phyloP scores from a whole-genome alignment of 2,113 vertebrate genomes.

The Rhea americana region DNA sequence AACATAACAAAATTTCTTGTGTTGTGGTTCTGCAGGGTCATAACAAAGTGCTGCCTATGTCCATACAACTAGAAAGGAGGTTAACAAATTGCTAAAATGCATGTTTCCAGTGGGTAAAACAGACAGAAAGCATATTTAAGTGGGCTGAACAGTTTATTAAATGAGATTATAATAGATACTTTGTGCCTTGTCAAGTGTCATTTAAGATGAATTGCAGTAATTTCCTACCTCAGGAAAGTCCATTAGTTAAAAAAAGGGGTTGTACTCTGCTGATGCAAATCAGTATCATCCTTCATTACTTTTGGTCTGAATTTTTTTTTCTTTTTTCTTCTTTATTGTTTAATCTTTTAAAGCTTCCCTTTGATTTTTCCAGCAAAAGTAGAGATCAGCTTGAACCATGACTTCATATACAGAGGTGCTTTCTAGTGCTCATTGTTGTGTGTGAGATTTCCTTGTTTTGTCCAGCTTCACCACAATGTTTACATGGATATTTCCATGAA shows the following conservation, averaged over 20 bases:
- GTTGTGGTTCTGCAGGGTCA: background rate
- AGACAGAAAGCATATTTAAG: background rate
- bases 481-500: background rate
- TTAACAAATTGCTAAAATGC: constrained; percentile 24
- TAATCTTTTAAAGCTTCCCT: background rate
- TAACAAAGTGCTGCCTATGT: background rate
- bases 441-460: background rate
- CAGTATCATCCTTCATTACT: background rate
- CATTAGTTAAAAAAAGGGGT: background rate
- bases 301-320: background rate
- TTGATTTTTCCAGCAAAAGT: background rate
- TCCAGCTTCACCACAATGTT: background rate
- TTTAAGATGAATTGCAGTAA: background rate
- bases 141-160: constrained; percentile 4
- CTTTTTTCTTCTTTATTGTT: background rate
- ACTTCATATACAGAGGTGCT: background rate
- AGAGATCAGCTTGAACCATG: background rate
- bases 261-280: background rate
- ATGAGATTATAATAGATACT: background rate
- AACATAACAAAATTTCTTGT: background rate
- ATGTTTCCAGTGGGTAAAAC: background rate
- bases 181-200: background rate
- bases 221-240: background rate
- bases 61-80: background rate
- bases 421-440: background rate